A percentile compares a stretch with the other conserved stretches of the same genome.
Evolutionary conservation across 2,113 vertebrate species (phyloP).

Genomic region (Amphilophus citrinellus): DNA sequence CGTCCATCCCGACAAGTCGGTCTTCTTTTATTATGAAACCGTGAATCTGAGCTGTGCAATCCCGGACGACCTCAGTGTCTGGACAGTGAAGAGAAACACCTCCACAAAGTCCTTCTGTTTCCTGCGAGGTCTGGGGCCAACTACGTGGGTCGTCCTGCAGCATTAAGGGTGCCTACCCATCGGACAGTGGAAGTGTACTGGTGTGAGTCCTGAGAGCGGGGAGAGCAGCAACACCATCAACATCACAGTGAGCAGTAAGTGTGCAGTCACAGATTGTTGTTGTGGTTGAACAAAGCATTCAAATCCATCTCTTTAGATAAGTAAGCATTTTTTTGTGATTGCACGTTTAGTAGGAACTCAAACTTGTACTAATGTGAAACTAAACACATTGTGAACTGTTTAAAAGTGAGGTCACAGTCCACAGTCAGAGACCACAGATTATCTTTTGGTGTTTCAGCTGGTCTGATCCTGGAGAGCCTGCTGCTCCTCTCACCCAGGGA

Average conservation of each 20-base stretch:
- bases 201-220: neutral
- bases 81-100: constrained; percentile 4
- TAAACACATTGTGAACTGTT: too few species aligned
- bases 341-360: too few species aligned
- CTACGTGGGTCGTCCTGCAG: neutral
- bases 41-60: neutral
- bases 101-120: neutral
- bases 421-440: neutral
- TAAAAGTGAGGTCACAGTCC: neutral
- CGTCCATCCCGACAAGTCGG: neutral
- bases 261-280: rapidly evolving
- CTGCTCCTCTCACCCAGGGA: neutral
- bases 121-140: neutral
- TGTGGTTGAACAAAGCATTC: too few species aligned
- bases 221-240: neutral
- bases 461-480: neutral
- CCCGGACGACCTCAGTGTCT: neutral
- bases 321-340: neutral
- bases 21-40: neutral
- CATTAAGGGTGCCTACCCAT: neutral
- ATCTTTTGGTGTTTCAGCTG: rapidly evolving
- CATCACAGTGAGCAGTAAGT: neutral
- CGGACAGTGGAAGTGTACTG: constrained; percentile 9
- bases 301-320: neutral
- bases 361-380: too few species aligned